A percentile compares a stretch with the other conserved stretches of the same genome.
These are phyloP conservation scores for Diarsia brunnea DNA, from an alignment of 2,888 invertebrate species.

Conservation along the genomic window DNA sequence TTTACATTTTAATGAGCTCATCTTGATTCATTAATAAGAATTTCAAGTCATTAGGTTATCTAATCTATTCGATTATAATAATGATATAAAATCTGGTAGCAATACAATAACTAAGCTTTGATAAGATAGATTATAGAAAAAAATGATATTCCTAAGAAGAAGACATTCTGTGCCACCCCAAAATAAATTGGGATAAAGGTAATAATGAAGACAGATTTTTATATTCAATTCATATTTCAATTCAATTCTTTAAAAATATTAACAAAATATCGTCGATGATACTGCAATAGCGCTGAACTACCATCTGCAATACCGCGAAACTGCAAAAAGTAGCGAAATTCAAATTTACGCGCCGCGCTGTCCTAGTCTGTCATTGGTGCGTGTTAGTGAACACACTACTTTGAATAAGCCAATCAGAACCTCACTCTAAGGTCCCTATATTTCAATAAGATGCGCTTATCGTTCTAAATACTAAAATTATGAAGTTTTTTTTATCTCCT, in stretches of 20 bases:
- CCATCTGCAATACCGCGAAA: too few species aligned
- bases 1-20: not conserved
- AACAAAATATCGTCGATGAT: too few species aligned
- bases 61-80: conserved; percentile 16
- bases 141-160: not conserved
- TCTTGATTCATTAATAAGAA: not conserved
- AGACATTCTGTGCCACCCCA: not conserved
- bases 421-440: too few species aligned
- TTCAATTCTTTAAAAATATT: not conserved
- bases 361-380: too few species aligned
- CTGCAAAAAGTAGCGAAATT: too few species aligned
- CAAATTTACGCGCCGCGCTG: too few species aligned
- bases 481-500: too few species aligned
- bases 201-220: not conserved
- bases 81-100: conserved; percentile 3
- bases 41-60: conserved; percentile 12
- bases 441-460: too few species aligned
- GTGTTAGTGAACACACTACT: too few species aligned
- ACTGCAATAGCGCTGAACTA: too few species aligned
- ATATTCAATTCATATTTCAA: not conserved
- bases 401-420: too few species aligned
- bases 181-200: not conserved
- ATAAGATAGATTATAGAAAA: not conserved
- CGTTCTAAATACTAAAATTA: too few species aligned
- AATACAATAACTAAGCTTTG: not conserved